Evolutionary conservation across 1,140 invertebrate genomes (phyloP), one percentile per base, ranked within the genome.

Genomic region (Lutraria rhynchaena): DNA sequence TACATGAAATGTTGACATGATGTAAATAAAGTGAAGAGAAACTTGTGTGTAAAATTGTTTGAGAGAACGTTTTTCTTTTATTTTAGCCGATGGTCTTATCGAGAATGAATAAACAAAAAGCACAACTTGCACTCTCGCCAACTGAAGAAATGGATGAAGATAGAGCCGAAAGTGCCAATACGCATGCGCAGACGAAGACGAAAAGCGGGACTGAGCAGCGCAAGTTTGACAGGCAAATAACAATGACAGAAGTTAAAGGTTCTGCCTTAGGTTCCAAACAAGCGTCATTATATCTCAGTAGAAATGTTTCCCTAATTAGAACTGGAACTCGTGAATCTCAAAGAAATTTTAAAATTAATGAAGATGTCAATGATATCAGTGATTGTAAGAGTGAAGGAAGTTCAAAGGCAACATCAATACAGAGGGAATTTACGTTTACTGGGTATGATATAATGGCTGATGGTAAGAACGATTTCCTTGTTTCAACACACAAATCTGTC

Each of bases 391-490:
- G 17, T 35, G 35, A 29, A 75, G 41, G 75, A 65, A 11, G 74
- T 31, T 74, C 57, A 35, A 31, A 35, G n/a, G 1, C 27, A 35
- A 29, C 35, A n/a, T 24, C 24, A 2, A 33, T 65, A 22, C 55
- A 83, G 46, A 76, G 83, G 37, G 87, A 89, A 73, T 89, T 89
- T 80, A 89, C 88, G 4, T 89, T 89, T 35, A 89, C 88, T 22
- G 88, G 88, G 61, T 89, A 89, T 74, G 87, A 89, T 60, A 89
- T 89, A n/a, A 88, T 88, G 87, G 75, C 83, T 3, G 88, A 89
- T 75, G 85, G 88, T 89, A 80, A 78, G 80, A 76, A n/a, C 89
- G n/a, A n/a, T n/a, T n/a, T n/a, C n/a, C n/a, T n/a, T n/a, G n/a
- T n/a, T n/a, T n/a, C n/a, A n/a, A n/a, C n/a, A n/a, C n/a, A n/a